Evolutionary conservation across 2,797 vertebrate species (phyloP).

Genomic region (Liasis olivaceus): DNA sequence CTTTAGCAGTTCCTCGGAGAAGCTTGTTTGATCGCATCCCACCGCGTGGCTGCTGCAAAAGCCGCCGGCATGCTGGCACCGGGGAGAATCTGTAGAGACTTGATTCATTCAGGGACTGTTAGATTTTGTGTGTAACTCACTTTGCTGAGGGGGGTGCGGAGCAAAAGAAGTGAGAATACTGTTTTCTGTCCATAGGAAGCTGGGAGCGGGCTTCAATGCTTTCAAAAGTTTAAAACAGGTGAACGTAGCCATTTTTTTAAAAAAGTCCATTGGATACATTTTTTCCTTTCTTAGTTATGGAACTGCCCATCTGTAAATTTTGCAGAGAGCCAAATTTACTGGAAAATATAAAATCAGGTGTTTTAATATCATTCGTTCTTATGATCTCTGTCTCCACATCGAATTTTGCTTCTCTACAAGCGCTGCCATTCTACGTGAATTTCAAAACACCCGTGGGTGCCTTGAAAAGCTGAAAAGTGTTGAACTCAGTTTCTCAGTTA

Average conservation of each 20-base stretch:
- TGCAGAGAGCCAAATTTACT: background rate
- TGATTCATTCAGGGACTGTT: background rate
- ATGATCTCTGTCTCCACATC: background rate
- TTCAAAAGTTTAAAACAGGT: background rate
- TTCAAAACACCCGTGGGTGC: background rate
- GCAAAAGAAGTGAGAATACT: too few relatives aligned
- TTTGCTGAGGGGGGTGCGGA: too few relatives aligned
- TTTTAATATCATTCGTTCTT: background rate
- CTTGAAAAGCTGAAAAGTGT: background rate
- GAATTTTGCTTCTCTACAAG: too few relatives aligned
- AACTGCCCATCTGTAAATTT: background rate
- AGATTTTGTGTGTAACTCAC: background rate
- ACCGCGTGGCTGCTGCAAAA: background rate
- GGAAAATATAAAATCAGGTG: too few relatives aligned
- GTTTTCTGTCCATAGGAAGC: background rate
- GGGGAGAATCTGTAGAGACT: background rate
- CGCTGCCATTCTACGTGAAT: too few relatives aligned
- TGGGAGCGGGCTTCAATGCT: background rate
- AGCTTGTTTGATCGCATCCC: background rate
- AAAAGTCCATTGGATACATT: rapidly evolving
- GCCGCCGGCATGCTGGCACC: rapidly evolving
- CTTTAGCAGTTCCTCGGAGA: background rate
- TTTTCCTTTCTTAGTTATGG: background rate
- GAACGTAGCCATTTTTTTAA: background rate
- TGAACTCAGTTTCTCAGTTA: background rate